Base-by-base conservation (phyloP, 2,797 vertebrate genomes). In the Crax fasciolata region DNA sequence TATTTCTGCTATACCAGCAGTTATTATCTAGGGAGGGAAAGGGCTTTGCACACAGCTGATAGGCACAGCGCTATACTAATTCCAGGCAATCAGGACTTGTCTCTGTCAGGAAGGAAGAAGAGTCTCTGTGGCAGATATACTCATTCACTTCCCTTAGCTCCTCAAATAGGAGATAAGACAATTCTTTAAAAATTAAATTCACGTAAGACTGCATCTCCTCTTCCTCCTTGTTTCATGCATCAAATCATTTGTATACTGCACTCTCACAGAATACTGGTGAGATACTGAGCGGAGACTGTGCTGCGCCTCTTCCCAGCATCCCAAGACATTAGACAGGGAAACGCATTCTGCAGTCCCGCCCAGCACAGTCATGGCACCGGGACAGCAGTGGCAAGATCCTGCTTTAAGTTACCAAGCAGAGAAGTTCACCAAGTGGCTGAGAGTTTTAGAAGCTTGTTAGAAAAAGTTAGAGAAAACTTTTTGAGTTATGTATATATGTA, bases 61-160 rank as follows among this genome's bases (percentile, higher is more conserved):
- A 68, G 17, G 28, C 35, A 32, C 32, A 30, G 41, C 8, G 27
- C 49, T 44, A 9, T 16, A 44, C n/a, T 9, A 57, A 35, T 51
- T 49, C 54, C 46, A 43, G 35, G 25, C 67, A 74, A 41, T 1
- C 44, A 49, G 28, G 10, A 8, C 11, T 24, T 43, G 13, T 38
- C 48, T 74, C 21, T 43, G 28, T 2, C 41, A 13, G 32, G 54
- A 81, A 76, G 32, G 19, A 38, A 86, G 46, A 79, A 79, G 13
- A 1, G 19, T 25, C 44, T 67, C 74, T 2, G 1, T 11, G 17
- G 11, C 43, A 54, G 25, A 43, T 30, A 49, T 0, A 19, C 11
- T 12, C 51, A 49, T n/a, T 41, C 58, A 44, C 21, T 30, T 51
- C 65, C 70, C 57, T 28, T 32, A 52, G 5, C n/a, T 87, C 43